Evolutionary conservation across 2,797 vertebrate genomes (phyloP).

Genomic region (Champsocephalus gunnari): DNA sequence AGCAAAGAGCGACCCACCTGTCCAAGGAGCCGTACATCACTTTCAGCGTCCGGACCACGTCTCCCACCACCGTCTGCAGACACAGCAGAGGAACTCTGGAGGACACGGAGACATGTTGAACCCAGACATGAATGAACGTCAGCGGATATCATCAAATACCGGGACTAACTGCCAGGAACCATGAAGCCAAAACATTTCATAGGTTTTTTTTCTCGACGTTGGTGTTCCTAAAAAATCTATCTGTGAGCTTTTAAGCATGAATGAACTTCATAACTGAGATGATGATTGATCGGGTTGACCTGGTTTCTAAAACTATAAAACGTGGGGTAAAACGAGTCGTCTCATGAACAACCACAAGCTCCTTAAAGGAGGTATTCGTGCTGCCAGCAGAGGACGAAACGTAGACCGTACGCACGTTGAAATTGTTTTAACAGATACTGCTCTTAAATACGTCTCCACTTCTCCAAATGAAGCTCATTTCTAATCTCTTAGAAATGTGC

Average conservation of each 20-base stretch:
- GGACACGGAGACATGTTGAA: conserved; percentile 26
- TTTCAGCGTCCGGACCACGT: conserved; percentile 89
- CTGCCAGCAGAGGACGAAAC: conserved; percentile 30
- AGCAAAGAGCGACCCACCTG: conserved; percentile 81
- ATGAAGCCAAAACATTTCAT: neutral
- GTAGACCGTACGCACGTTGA: conserved; percentile 20
- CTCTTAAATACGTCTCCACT: conserved; percentile 36
- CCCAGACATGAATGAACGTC: conserved; percentile 8
- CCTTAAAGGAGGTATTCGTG: conserved; percentile 23
- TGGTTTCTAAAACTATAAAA: neutral
- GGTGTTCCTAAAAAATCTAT: conserved; percentile 8
- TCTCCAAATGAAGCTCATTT: neutral
- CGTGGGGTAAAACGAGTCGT: conserved; percentile 36
- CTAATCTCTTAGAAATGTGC: no score
- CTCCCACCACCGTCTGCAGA: conserved; percentile 89
- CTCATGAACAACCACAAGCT: conserved; percentile 15
- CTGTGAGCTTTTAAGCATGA: neutral
- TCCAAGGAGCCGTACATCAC: conserved; percentile 94
- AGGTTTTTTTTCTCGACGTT: conserved; percentile 1
- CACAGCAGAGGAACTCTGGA: conserved; percentile 91
- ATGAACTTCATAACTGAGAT: neutral
- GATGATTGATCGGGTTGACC: conserved; percentile 16
- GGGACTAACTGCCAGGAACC: conserved; percentile 4
- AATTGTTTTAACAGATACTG: conserved; percentile 47
- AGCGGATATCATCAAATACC: conserved; percentile 34